Base-by-base conservation (phyloP, 1,140 invertebrate species). In the Chrysomallon squamiferum region DNA sequence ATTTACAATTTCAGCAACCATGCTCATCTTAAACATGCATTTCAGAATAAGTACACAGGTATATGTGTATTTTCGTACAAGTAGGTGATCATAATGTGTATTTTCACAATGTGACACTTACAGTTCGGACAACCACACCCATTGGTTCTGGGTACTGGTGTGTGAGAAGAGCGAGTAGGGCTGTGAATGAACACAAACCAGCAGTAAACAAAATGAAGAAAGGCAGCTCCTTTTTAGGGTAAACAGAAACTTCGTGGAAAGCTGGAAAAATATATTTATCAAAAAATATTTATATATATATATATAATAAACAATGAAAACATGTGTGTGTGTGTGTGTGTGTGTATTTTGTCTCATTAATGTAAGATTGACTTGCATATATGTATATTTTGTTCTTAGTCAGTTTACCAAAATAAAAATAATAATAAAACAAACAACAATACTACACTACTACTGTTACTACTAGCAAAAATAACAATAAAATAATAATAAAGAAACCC, bases 161-260 rank as follows among this genome's bases (percentile, higher is more conserved):
- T 43, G 95, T 96, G 47, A 98, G 86, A 22, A 98, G 87, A 18
- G 95, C 94, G 58, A 97, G 86, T 1, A 97, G 86, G n/a, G 95
- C 95, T n/a, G 95, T 96, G 79, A 95, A 93, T 1, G 94, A 95
- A 87, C 95, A 98, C 38, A 97, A 83, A 45, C 94, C 93, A 43
- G 95, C 95, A 29, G 95, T 97, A 81, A 98, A 97, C 32, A 97
- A 87, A 75, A 97, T 97, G 83, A 96, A 96, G 85, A 97, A 96
- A 59, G 95, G 95, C 57, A 97, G 87, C 84, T 97, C 95, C 79
- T 96, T 96, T 85, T 97, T 96, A 2, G 96, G 96, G 86, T 96
- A 98, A 2, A 98, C 95, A 22, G 95, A 97, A 1, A 98, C 92
- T 74, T 97, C 93, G 86, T 98, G 97, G 87, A 96, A 98, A 38